Evolutionary conservation across 1,140 invertebrate genomes (phyloP).

Genomic region (Archegozetes longisetosus): DNA sequence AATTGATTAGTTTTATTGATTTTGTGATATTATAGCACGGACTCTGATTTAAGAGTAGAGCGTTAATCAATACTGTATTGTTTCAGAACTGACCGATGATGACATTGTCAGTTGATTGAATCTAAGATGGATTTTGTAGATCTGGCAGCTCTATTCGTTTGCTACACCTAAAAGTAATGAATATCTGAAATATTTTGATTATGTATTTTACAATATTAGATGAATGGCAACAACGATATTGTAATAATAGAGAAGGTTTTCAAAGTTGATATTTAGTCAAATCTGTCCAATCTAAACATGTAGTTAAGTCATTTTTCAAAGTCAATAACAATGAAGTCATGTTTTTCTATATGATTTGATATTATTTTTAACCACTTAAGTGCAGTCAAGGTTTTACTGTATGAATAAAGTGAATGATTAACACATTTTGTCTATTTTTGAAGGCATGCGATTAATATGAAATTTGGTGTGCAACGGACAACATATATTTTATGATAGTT

Average conservation of each 20-base stretch:
- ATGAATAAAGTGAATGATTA: too few species aligned
- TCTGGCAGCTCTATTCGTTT: conserved; percentile 64
- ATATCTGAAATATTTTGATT: conserved; percentile 69
- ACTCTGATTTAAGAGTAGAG: background rate
- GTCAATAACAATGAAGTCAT: too few species aligned
- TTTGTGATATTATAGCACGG: background rate
- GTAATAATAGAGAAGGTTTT: conserved; percentile 42
- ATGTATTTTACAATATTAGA: conserved; percentile 81
- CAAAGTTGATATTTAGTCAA: too few species aligned
- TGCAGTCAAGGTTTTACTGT: too few species aligned
- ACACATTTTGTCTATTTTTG: too few species aligned
- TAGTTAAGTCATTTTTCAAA: too few species aligned
- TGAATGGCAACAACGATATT: conserved; percentile 70
- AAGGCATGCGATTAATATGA: too few species aligned
- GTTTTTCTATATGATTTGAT: too few species aligned
- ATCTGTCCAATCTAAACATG: too few species aligned
- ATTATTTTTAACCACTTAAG: too few species aligned
- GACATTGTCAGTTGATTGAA: conserved; percentile 64
- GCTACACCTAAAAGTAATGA: conserved; percentile 54
- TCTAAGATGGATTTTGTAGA: conserved; percentile 73
- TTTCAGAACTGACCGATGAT: conserved; percentile 65
- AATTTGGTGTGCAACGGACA: too few species aligned
- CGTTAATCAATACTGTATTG: conserved; percentile 30
- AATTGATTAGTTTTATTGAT: background rate
- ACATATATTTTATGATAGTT: too few species aligned